Percentiles rank a stretch among this genome's conserved stretches.
phyloP scores from a whole-genome alignment of 2,797 vertebrate genomes.

The Macrochelys suwanniensis region DNA sequence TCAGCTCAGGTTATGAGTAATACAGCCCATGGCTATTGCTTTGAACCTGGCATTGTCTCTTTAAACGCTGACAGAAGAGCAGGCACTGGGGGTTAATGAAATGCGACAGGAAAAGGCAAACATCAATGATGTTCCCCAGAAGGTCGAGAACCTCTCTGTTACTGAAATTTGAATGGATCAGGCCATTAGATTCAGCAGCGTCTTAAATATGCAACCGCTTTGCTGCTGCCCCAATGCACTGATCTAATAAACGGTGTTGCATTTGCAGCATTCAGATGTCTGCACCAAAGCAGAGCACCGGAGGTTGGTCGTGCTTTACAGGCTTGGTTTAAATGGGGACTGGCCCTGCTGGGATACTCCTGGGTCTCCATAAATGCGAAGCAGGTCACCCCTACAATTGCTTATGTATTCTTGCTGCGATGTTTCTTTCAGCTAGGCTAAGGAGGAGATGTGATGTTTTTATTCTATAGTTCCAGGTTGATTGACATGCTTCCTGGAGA shows the following conservation, averaged over 20 bases:
- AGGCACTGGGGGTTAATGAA: background rate
- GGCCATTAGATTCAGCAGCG: background rate
- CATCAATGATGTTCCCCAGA: background rate
- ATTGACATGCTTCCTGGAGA: background rate
- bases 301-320: background rate
- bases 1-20: background rate
- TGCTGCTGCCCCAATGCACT: background rate
- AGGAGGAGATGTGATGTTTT: background rate
- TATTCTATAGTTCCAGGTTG: background rate
- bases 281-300: background rate
- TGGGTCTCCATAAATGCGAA: rapidly evolving
- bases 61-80: background rate
- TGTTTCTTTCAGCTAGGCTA: background rate
- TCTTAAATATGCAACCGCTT: background rate
- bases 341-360: background rate
- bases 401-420: rapidly evolving
- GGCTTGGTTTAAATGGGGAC: background rate
- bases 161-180: background rate
- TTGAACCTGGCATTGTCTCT: background rate
- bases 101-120: background rate
- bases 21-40: background rate
- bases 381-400: rapidly evolving
- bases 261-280: background rate
- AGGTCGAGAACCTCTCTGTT: rapidly evolving
- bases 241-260: background rate